Percentiles rank a stretch among this genome's conserved stretches.
These are phyloP conservation scores for Macaca nemestrina DNA, from an alignment of 2,113 vertebrate species.

Conservation along the genomic window DNA sequence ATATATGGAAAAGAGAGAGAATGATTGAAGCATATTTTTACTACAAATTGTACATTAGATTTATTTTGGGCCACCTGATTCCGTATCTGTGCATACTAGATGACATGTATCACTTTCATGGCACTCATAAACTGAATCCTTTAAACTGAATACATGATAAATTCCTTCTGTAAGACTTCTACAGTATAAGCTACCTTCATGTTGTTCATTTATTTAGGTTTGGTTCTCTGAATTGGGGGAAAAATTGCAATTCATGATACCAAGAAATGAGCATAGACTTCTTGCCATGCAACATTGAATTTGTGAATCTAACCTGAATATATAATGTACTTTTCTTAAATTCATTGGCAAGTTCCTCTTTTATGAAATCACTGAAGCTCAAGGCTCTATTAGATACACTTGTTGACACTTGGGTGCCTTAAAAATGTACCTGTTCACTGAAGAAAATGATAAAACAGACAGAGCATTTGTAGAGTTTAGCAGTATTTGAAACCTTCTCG, in stretches of 20 bases:
- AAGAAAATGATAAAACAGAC: conserved; percentile 69
- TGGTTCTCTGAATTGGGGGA: conserved; percentile 79
- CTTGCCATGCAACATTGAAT: conserved; percentile 76
- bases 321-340: conserved; percentile 75
- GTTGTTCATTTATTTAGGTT: conserved; percentile 76
- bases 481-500: conserved; percentile 47
- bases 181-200: conserved; percentile 77
- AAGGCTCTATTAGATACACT: conserved; percentile 74
- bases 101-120: conserved; percentile 32
- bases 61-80: conserved; percentile 58
- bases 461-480: conserved; percentile 61
- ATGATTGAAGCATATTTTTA: neutral
- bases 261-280: conserved; percentile 79
- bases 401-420: conserved; percentile 69
- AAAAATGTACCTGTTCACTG: conserved; percentile 73
- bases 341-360: conserved; percentile 70
- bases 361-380: conserved; percentile 71
- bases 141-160: conserved; percentile 73
- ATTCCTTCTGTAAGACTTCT: conserved; percentile 76
- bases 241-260: conserved; percentile 80
- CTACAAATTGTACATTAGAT: neutral
- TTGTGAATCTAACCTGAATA: conserved; percentile 79
- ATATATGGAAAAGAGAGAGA: neutral
- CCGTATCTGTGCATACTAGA: neutral
- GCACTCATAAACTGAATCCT: conserved; percentile 48